Base-by-base conservation (phyloP, 30 jellyfish, hydroid and myxozoan genomes). In the Hydractinia echinata region DNA sequence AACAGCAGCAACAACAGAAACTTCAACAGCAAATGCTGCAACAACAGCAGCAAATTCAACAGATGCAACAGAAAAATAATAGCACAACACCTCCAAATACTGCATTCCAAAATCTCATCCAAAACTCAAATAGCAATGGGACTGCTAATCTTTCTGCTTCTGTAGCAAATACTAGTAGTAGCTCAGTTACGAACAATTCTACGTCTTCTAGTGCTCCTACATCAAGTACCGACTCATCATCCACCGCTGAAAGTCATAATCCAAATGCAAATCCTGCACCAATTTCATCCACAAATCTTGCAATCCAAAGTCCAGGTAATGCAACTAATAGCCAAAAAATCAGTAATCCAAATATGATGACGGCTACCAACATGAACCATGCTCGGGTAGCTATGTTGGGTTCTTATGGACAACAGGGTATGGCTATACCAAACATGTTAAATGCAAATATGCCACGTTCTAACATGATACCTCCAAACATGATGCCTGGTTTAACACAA, bases 11-110 rank as follows among this genome's bases (percentile, higher is more conserved):
- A 30, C 73, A 76, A 76, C 81, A 76, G 21, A 30, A 50, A 54
- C 76, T 13, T 5, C 83, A 76, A 76, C 55, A 51, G 5, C 81
- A 71, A 8, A 20, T 58, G 10, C 83, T 84, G 14, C 53, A 64
- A 53, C 96, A 82, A 77, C 69, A 84, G 6, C 89, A 77, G 15
- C 84, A 39, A 30, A 13, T 51, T 4, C 84, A 48, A 10, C 64
- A 66, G 76, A 54, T 54, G 49, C 73, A 82, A 8, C 51, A 55
- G 49, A 76, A 76, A 76, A 53, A 20, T 48, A 18, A 20, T 48
- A 54, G 56, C 51, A 76, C 77, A 54, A 76, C 76, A 44, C 84
- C 84, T 21, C 84, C 84, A 7, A 68, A 68, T 49, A 14, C 16
- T 68, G 49, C 79, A 68, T 68, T 68, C 15, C 53, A 30, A 30